Evolutionary conservation across 53 echinoderm and acorn worm species (phyloP).

Genomic region (Pentamera pediparva): DNA sequence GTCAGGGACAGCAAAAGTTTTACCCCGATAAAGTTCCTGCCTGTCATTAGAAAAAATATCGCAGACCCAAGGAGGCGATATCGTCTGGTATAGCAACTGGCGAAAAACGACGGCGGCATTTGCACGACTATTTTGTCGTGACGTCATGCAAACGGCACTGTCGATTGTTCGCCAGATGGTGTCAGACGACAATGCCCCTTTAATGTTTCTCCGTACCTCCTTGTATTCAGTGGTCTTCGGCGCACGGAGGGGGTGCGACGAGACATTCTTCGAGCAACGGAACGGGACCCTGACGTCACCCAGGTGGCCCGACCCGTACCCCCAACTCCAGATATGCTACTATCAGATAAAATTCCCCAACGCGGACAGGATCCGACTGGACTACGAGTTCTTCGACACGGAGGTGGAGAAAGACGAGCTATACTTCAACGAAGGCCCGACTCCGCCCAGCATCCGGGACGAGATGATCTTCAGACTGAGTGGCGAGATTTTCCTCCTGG

Average conservation of each 20-base stretch:
- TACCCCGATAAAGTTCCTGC: no score
- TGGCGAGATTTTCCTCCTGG: not conserved
- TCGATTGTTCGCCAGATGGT: no score
- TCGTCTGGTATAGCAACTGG: no score
- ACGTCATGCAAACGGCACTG: no score
- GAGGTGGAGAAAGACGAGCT: conserved; percentile 57
- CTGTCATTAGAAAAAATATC: no score
- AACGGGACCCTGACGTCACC: conserved; percentile 55
- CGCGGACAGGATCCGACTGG: conserved; percentile 42
- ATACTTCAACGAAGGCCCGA: conserved; percentile 39
- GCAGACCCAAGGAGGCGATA: no score
- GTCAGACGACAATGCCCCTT: no score
- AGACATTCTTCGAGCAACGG: not conserved
- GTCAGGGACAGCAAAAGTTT: no score
- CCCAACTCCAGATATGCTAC: conserved; percentile 35
- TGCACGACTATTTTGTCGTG: no score
- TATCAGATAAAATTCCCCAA: conserved; percentile 55
- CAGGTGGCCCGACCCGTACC: conserved; percentile 35
- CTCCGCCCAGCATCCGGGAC: not conserved
- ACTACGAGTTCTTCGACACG: conserved; percentile 39
- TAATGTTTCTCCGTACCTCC: no score
- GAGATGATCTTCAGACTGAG: not conserved
- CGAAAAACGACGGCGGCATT: no score
- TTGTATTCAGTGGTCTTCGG: not conserved
- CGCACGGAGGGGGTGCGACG: not conserved